Percentiles rank a stretch among this genome's conserved stretches.
Conservation (phyloP, 2,797 vertebrate species). For the Crocodylus rhombifer region DNA sequence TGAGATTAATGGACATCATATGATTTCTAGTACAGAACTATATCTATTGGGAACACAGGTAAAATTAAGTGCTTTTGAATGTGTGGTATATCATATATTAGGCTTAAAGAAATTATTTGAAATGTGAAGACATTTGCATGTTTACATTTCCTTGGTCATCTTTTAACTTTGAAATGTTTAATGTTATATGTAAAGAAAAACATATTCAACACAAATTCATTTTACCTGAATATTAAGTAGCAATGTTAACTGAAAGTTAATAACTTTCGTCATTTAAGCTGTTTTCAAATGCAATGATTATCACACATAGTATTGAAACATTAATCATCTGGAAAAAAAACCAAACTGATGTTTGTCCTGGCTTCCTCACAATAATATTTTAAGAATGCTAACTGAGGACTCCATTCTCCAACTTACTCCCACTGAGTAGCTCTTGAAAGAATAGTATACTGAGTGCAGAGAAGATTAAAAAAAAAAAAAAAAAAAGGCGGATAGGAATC, state of each 20-base stretch:
- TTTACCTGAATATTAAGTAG: background rate
- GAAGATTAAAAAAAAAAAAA: background rate
- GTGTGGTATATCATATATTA: background rate
- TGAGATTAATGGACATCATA: no score
- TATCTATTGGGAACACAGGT: background rate
- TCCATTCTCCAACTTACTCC: background rate
- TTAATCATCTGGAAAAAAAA: background rate
- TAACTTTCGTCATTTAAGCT: background rate
- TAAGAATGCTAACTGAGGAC: background rate
- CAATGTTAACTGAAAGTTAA: background rate
- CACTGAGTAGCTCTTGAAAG: accelerated
- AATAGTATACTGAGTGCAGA: background rate
- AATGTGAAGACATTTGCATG: background rate
- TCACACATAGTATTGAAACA: background rate
- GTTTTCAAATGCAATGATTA: no score
- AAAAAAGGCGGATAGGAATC: background rate
- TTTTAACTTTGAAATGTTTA: background rate
- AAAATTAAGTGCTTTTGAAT: background rate
- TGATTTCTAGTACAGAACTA: background rate
- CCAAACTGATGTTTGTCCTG: background rate
- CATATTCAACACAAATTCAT: background rate
- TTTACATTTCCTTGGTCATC: background rate
- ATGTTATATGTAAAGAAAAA: background rate
- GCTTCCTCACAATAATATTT: background rate
- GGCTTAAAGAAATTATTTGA: background rate